Percentiles rank a stretch among this genome's conserved stretches.
These are phyloP conservation scores for Amphimallon solstitiale DNA, from an alignment of 2,888 invertebrate genomes.

Conservation along the genomic window DNA sequence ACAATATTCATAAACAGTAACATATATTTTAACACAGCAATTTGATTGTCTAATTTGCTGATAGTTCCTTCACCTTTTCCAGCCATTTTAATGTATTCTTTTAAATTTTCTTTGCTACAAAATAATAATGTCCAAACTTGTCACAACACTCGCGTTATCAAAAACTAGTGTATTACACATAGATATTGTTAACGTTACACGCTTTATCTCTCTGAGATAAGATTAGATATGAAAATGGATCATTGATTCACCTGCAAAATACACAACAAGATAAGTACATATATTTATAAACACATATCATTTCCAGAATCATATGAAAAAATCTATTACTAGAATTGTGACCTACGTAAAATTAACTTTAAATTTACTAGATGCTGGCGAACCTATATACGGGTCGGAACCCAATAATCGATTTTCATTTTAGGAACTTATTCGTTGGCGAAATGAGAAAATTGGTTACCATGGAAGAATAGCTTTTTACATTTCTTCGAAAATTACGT, in stretches of 20 bases:
- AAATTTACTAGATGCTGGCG: not conserved
- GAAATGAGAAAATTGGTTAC: not conserved
- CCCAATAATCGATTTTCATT: conserved; percentile 8
- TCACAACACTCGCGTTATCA: conserved; percentile 5
- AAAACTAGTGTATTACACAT: not conserved
- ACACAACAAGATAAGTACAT: not conserved
- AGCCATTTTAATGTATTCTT: conserved; percentile 65
- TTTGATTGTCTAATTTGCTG: conserved; percentile 77
- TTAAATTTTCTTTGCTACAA: not conserved
- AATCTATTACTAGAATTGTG: no score
- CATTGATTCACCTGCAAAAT: conserved; percentile 40
- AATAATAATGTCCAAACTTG: not conserved
- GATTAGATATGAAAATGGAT: conserved; percentile 43
- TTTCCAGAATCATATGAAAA: no score
- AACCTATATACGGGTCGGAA: not conserved
- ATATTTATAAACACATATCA: not conserved
- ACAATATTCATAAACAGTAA: conserved; percentile 84
- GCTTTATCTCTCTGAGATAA: conserved; percentile 12
- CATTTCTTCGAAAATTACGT: conserved; percentile 10
- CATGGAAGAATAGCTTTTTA: not conserved
- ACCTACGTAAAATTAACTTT: no score
- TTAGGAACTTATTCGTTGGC: not conserved
- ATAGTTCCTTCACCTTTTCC: conserved; percentile 67
- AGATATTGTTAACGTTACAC: not conserved
- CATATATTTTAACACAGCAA: conserved; percentile 83